Evolutionary conservation across 2,113 vertebrate species (phyloP).

Genomic region (Psephotus haematonotus): DNA sequence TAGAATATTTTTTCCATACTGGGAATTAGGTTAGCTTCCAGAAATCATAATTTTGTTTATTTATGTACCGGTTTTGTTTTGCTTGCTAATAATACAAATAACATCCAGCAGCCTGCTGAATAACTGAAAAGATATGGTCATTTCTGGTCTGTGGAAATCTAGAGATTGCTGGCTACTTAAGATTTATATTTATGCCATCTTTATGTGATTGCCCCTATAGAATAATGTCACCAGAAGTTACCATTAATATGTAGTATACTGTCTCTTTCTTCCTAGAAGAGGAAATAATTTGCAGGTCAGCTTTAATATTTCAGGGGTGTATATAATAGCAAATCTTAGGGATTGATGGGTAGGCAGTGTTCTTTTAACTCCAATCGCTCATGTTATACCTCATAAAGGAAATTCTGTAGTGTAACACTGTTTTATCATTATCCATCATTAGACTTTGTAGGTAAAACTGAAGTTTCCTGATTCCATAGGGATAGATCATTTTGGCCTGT

Average conservation of each 20-base stretch:
- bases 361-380: neutral
- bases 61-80: neutral
- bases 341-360: neutral
- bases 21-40: neutral
- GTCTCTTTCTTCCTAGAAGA: neutral
- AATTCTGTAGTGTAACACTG: neutral
- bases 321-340: neutral
- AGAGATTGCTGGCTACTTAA: neutral
- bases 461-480: neutral
- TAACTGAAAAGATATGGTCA: neutral
- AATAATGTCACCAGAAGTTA: neutral
- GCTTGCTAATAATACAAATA: neutral
- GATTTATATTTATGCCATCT: neutral
- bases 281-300: neutral
- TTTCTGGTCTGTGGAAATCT: neutral
- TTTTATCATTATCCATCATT: neutral
- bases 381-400: neutral
- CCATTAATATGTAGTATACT: neutral
- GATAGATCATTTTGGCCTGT: constrained; percentile 31
- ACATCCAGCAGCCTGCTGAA: neutral
- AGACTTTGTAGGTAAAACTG: neutral
- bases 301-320: neutral
- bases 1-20: neutral
- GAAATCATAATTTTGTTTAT: neutral
- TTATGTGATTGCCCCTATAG: neutral